phyloP scores from a whole-genome alignment of 2,888 invertebrate species.

The Noctua janthina region DNA sequence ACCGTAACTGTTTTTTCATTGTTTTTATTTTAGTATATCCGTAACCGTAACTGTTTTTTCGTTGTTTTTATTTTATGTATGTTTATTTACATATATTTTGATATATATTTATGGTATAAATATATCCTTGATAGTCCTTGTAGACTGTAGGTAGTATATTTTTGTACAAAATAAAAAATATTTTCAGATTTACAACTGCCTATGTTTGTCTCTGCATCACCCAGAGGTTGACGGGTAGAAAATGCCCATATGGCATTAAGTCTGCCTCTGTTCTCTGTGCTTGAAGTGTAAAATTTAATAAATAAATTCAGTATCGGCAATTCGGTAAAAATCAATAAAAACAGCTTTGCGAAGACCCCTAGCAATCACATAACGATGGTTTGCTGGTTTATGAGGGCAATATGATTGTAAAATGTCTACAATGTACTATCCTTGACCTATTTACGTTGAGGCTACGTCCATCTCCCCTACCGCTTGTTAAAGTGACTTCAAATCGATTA shows the following conservation, averaged over 20 bases:
- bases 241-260: too few species aligned
- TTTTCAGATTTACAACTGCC: not conserved
- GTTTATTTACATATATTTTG: too few species aligned
- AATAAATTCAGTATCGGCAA: not conserved
- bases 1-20: too few species aligned
- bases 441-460: slow-evolving; percentile 63
- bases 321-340: not conserved
- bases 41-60: too few species aligned
- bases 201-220: not conserved
- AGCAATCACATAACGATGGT: slow-evolving; percentile 2
- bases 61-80: too few species aligned
- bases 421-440: slow-evolving; percentile 78
- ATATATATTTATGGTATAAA: too few species aligned
- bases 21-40: too few species aligned
- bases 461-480: slow-evolving; percentile 36
- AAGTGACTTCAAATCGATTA: slow-evolving; percentile 33
- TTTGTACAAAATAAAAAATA: too few species aligned
- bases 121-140: too few species aligned
- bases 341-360: not conserved
- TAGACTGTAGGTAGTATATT: too few species aligned
- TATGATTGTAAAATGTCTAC: slow-evolving; percentile 58
- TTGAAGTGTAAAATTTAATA: too few species aligned
- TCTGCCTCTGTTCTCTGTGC: not conserved
- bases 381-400: slow-evolving; percentile 27
- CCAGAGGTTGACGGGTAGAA: not conserved